Base-by-base conservation (phyloP, 2,888 invertebrate genomes). In the Tachina fera region DNA sequence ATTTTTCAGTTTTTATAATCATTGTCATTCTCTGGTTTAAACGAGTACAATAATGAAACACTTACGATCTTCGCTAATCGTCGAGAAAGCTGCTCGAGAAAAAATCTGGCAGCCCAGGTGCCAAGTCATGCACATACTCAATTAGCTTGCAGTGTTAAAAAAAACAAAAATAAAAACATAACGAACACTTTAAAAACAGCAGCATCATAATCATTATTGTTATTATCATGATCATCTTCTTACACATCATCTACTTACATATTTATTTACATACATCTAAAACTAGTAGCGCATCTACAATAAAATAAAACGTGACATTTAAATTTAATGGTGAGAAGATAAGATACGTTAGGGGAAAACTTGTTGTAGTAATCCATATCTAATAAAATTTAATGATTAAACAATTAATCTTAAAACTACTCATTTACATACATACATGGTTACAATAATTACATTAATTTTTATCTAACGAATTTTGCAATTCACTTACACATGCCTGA, bases 151-250 rank as follows among this genome's bases (percentile, higher is more conserved):
- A 16, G 13, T 49, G 49, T 41, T 41, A 60, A 78, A 70, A 2
- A 31, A 31, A 31, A 22, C 22, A 22, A 22, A 31, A 68, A 60
- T 51, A 77, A 61, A 60, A 41, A 11, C 39, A 77, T 60, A 61
- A 51, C 22, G 60, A 70, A 51, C 45, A n/a, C n/a, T 61, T 43
- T 22, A 43, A 70, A 19, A 78, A n/a, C 41, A 60, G 61, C 31
- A 65, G 6, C 19, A 31, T 53, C 14, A 16, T 65, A 13, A 51
- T 45, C 19, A 75, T 31, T 3, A 19, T 41, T 11, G 10, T 43
- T 10, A 43, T 45, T 3, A 43, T 45, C 9, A 51, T 72, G 19
- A 41, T 63, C 75, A 9, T 75, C 51, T 22, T 31, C 11, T 13
- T 9, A 10, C 45, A 19, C 1, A 11, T 8, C 13, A 1, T 51